phyloP scores from a whole-genome alignment of 2,113 vertebrate species.

The Oceanodroma tethys region DNA sequence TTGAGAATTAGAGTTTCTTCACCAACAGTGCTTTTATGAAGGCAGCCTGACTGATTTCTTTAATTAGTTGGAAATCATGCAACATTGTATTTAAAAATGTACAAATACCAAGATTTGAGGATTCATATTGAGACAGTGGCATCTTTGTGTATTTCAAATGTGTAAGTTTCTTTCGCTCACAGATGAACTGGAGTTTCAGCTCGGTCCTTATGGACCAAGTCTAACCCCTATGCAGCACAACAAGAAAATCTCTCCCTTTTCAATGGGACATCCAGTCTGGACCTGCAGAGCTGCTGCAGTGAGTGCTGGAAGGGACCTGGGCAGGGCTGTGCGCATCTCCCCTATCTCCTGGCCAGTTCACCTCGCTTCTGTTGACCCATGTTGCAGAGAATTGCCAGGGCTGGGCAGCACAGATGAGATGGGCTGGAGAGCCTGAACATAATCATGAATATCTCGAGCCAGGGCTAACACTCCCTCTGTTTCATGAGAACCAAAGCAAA shows the following conservation, averaged over 20 bases:
- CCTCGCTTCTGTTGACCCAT: neutral
- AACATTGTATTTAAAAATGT: neutral
- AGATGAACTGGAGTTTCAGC: neutral
- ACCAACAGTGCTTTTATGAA: neutral
- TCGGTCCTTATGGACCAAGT: neutral
- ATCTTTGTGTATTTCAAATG: neutral
- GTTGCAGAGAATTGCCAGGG: neutral
- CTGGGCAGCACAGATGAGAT: neutral
- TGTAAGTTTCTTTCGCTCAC: neutral
- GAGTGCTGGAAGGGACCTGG: neutral
- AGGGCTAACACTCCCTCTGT: neutral
- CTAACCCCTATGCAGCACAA: neutral
- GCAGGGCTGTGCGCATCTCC: neutral
- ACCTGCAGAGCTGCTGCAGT: neutral
- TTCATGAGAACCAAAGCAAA: neutral
- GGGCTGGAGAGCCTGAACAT: neutral
- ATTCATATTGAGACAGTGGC: neutral
- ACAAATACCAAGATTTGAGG: neutral
- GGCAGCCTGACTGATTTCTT: neutral
- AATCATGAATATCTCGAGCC: neutral
- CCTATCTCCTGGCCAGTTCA: neutral
- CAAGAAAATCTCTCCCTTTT: neutral
- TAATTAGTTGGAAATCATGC: neutral
- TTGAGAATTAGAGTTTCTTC: neutral
- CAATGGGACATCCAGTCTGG: neutral